Evolutionary conservation across 2,797 vertebrate species (phyloP), one percentile per base, ranked within the genome.

Genomic region (Nyctibius grandis): DNA sequence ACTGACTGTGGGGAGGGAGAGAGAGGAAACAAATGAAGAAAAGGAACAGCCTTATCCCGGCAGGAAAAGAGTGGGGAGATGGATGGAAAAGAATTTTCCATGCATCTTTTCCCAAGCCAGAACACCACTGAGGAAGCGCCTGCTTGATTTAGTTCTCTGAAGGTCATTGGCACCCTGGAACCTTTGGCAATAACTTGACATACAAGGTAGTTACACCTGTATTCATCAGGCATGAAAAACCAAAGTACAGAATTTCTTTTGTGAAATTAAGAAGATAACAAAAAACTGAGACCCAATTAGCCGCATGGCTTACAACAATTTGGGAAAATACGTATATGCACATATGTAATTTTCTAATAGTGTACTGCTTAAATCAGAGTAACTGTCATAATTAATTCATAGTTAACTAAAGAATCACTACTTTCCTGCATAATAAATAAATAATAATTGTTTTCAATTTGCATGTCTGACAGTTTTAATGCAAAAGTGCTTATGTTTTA

Each of bases 371-470:
- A 85, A 92, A 74, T 61, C 29, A 89, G 11, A 60, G 13, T 68
- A 40, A 69, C 3, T 59, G 22, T 25, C 9, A 26, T 65, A 28
- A 40, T 28, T 28, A 54, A 78, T 51, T 60, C 13, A 11, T 38
- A 65, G 36, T 53, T 82, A 76, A 50, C 11, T 38, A 38, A 92
- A 73, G 18, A 92, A 83, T 5, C 2, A 6, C 8, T n/a, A 25
- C 12, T 74, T 88, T 74, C 9, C 34, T 28, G 20, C 10, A 28
- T 5, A 42, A 36, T 25, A 89, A 65, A 77, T 18, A 53, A 42
- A 38, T 15, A 47, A 12, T 3, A 0, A 0, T 0, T 8, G 21
- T 44, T 60, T 61, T 51, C 47, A 38, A 29, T 72, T 85, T 73
- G 48, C 15, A 33, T 89, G 80, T 91, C 12, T 4, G 5, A 2